phyloP scores from a whole-genome alignment of 2,888 invertebrate genomes.

The Diaprepes abbreviatus region DNA sequence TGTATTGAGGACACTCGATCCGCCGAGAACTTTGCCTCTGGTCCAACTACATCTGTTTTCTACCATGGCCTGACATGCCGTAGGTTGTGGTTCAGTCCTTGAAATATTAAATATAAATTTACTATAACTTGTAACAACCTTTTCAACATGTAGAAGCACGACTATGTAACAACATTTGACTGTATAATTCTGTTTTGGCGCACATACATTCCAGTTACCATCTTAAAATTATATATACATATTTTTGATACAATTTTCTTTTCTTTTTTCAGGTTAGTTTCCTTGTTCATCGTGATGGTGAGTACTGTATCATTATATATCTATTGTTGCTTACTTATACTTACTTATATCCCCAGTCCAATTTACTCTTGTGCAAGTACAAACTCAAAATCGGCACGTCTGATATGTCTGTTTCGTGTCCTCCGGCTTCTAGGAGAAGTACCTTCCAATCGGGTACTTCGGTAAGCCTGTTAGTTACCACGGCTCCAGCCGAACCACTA shows the following conservation, averaged over 20 bases:
- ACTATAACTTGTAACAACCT: too few species aligned
- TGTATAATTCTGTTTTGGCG: too few species aligned
- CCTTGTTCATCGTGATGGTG: too few species aligned
- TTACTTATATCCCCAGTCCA: constrained; percentile 92
- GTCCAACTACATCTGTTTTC: constrained; percentile 91
- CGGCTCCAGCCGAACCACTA: constrained; percentile 87
- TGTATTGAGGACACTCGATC: constrained; percentile 89
- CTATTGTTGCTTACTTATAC: too few species aligned
- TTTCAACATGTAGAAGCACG: too few species aligned
- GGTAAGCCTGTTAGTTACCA: constrained; percentile 84
- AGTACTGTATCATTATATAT: too few species aligned
- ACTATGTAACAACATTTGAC: too few species aligned
- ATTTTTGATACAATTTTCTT: too few species aligned
- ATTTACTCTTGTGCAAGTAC: constrained; percentile 89
- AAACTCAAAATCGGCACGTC: constrained; percentile 90
- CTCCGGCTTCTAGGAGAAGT: constrained; percentile 86
- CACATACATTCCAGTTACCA: too few species aligned
- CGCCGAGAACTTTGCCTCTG: constrained; percentile 89
- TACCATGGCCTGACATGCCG: constrained; percentile 89
- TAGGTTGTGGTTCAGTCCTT: constrained; percentile 85
- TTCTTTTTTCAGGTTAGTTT: too few species aligned
- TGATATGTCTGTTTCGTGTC: constrained; percentile 88
- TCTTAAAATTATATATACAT: too few species aligned
- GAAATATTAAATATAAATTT: too few species aligned
- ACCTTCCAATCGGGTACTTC: constrained; percentile 86